Evolutionary conservation across 2,797 vertebrate genomes (phyloP).

Genomic region (Epinephelus malabaricus): DNA sequence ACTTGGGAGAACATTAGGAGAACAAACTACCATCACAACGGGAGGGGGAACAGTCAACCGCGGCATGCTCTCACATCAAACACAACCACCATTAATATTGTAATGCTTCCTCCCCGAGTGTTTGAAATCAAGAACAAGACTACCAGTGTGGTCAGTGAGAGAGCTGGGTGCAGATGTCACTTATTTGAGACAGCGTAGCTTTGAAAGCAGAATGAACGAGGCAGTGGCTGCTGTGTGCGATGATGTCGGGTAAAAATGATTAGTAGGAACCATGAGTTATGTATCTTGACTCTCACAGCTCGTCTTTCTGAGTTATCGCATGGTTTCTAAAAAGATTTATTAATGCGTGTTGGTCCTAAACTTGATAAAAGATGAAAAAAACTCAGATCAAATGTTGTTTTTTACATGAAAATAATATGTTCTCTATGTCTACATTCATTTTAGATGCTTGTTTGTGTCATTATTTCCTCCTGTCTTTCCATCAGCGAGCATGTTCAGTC

Average conservation of each 20-base stretch:
- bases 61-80: conserved; percentile 85
- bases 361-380: neutral
- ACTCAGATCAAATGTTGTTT: neutral
- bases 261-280: neutral
- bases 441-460: neutral
- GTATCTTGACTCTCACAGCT: neutral
- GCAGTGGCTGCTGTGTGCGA: neutral
- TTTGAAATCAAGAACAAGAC: conserved; percentile 66
- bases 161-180: conserved; percentile 49
- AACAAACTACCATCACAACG: conserved; percentile 85
- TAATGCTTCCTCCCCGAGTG: conserved; percentile 70
- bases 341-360: neutral
- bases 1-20: conserved; percentile 87
- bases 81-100: conserved; percentile 78
- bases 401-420: no score
- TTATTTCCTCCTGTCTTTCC: neutral
- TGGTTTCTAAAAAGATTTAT: no score
- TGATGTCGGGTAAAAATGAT: neutral
- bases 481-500: neutral
- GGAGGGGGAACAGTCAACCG: conserved; percentile 85
- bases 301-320: neutral
- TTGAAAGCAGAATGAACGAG: conserved; percentile 25
- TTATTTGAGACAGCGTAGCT: conserved; percentile 13
- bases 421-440: neutral
- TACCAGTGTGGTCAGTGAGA: conserved; percentile 65